Percentiles rank a stretch among this genome's conserved stretches.
phyloP scores from a whole-genome alignment of 2,797 vertebrate genomes.

The Chiroxiphia lanceolata region DNA sequence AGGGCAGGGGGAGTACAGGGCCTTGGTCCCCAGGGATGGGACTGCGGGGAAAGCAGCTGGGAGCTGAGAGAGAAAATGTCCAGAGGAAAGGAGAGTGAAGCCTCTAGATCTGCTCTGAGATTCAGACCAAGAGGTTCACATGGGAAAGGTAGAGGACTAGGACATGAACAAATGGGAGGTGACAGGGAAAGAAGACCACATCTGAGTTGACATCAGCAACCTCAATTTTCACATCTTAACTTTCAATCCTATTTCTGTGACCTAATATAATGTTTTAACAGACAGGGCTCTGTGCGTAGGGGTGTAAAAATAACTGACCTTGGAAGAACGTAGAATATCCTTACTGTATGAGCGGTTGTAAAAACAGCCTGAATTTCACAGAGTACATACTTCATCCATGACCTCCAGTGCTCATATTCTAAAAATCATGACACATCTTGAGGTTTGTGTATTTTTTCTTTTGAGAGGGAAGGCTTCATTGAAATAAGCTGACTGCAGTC shows the following conservation, averaged over 20 bases:
- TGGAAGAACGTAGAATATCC: background rate
- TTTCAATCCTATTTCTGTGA: slow-evolving; percentile 27
- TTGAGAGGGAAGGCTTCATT: background rate
- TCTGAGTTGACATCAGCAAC: background rate
- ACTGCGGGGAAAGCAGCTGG: background rate
- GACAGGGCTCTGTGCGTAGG: background rate
- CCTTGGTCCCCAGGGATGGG: background rate
- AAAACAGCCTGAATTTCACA: background rate
- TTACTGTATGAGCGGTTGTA: background rate
- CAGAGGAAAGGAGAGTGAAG: background rate
- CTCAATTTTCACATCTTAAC: slow-evolving; percentile 27
- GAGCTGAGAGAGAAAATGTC: background rate
- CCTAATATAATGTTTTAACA: background rate
- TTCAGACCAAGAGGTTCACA: background rate
- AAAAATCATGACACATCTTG: background rate
- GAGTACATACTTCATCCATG: background rate
- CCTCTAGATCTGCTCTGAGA: background rate
- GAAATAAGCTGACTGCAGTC: background rate
- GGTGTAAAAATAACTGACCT: slow-evolving; percentile 54
- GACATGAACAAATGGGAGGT: background rate
- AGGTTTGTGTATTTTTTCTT: background rate
- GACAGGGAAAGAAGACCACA: background rate
- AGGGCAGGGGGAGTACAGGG: background rate
- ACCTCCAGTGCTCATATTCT: background rate
- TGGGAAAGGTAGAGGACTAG: background rate